These are phyloP conservation scores for Zelostemma sp. DNA, from an alignment of 1,140 invertebrate species.

Conservation along the genomic window DNA sequence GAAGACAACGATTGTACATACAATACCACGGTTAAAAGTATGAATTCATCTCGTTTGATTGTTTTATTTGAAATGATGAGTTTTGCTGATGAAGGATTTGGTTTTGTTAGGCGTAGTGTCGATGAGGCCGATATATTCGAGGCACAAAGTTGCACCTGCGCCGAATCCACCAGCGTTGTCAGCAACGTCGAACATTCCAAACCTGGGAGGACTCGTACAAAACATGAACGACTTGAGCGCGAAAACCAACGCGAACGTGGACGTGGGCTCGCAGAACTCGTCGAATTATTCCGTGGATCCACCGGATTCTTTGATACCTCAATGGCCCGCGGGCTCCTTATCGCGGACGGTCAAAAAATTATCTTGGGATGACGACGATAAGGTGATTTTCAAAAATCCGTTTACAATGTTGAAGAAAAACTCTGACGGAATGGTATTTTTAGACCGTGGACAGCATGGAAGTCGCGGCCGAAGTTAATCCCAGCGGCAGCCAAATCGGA, in stretches of 20 bases:
- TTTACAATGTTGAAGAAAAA: too few species aligned
- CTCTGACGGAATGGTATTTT: conserved; percentile 21
- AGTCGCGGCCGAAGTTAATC: conserved; percentile 68
- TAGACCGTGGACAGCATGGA: conserved; percentile 73
- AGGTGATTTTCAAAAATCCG: conserved; percentile 43
- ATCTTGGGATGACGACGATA: conserved; percentile 80
- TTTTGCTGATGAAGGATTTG: too few species aligned
- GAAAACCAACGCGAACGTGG: conserved; percentile 56
- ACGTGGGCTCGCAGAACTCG: conserved; percentile 61
- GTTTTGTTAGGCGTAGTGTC: too few species aligned
- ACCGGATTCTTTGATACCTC: conserved; percentile 60
- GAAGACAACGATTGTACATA: conserved; percentile 61
- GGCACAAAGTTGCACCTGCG: conserved; percentile 68
- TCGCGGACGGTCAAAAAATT: conserved; percentile 79
- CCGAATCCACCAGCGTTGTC: conserved; percentile 65
- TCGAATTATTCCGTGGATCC: conserved; percentile 64
- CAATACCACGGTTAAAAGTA: conserved; percentile 71
- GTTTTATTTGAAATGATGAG: background rate
- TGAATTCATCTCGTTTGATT: background rate
- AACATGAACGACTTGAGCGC: conserved; percentile 67
- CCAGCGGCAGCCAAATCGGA: conserved; percentile 55
- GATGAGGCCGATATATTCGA: conserved; percentile 56
- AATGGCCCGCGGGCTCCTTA: conserved; percentile 73
- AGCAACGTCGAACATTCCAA: conserved; percentile 65
- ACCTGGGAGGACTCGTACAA: conserved; percentile 64